Percentiles rank a stretch among this genome's conserved stretches.
Evolutionary conservation across 2,113 vertebrate species (phyloP).

Genomic region (Drymodes brunneopygia): DNA sequence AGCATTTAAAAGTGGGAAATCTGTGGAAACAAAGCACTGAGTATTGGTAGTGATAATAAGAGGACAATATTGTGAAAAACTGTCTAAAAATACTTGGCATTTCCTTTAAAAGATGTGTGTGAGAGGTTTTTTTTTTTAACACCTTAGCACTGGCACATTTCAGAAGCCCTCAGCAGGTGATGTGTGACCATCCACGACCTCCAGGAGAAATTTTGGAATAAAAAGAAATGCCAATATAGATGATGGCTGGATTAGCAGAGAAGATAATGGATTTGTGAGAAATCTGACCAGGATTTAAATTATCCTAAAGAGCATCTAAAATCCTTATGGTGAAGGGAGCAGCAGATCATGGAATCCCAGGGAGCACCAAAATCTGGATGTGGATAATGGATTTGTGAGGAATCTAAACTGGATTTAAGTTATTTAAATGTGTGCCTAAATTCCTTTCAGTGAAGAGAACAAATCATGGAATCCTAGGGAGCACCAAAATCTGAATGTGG

Average conservation of each 20-base stretch:
- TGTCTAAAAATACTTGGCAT: neutral
- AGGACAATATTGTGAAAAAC: neutral
- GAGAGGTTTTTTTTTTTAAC: neutral
- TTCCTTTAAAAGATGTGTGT: neutral
- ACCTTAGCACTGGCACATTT: neutral
- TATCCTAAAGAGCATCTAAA: neutral
- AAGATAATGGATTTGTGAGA: neutral
- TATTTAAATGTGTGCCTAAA: neutral
- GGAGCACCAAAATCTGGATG: rapidly evolving
- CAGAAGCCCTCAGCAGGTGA: neutral
- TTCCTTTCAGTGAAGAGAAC: neutral
- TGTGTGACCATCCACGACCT: neutral
- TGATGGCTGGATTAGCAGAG: neutral
- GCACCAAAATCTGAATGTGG: neutral
- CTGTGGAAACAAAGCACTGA: neutral
- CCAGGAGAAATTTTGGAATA: neutral
- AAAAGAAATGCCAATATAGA: neutral
- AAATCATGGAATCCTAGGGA: neutral
- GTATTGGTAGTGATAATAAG: neutral
- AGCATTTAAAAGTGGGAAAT: neutral
- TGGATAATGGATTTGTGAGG: neutral
- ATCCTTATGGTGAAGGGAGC: rapidly evolving
- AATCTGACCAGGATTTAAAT: neutral
- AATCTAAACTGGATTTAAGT: neutral
- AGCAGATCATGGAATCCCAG: neutral